Conservation (phyloP, 53 echinoderm and acorn worm species). For the Zoroaster sp. region DNA sequence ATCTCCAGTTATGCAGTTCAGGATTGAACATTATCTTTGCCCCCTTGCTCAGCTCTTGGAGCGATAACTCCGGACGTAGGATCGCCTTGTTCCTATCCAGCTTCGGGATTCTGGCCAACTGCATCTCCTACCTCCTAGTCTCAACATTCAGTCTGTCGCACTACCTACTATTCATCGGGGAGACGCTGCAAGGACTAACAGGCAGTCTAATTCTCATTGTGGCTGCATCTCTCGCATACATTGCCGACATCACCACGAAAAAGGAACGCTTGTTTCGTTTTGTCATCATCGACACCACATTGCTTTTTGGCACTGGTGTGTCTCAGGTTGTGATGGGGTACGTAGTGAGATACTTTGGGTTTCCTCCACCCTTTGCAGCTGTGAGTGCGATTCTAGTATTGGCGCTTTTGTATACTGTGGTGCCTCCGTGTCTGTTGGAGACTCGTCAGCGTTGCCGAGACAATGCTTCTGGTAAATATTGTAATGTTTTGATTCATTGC, state of each 20-base stretch:
- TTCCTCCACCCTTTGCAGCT: constrained; percentile 20
- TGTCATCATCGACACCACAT: constrained; percentile 55
- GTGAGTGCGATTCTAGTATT: not conserved
- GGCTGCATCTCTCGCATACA: constrained; percentile 59
- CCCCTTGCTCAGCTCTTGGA: constrained; percentile 69
- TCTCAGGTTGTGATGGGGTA: constrained; percentile 65
- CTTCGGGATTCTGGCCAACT: constrained; percentile 56
- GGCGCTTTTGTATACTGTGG: constrained; percentile 17
- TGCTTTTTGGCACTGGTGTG: constrained; percentile 39
- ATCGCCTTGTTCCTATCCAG: constrained; percentile 62
- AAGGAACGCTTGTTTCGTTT: constrained; percentile 65
- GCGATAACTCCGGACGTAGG: constrained; percentile 79
- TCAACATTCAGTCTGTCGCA: constrained; percentile 45
- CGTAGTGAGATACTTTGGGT: constrained; percentile 48
- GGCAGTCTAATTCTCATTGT: constrained; percentile 53
- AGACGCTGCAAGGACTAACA: constrained; percentile 19
- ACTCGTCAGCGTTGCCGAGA: not conserved
- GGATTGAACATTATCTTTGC: constrained; percentile 65
- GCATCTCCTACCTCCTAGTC: constrained; percentile 60
- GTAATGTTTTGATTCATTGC: no score
- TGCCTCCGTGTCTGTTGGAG: constrained; percentile 32
- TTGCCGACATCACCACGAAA: constrained; percentile 65
- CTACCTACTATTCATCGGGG: constrained; percentile 56
- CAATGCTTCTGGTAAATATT: constrained; percentile 3
- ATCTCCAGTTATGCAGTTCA: constrained; percentile 44